Evolutionary conservation across 2,888 invertebrate genomes (phyloP).

Genomic region (Falcaria lacertinaria): DNA sequence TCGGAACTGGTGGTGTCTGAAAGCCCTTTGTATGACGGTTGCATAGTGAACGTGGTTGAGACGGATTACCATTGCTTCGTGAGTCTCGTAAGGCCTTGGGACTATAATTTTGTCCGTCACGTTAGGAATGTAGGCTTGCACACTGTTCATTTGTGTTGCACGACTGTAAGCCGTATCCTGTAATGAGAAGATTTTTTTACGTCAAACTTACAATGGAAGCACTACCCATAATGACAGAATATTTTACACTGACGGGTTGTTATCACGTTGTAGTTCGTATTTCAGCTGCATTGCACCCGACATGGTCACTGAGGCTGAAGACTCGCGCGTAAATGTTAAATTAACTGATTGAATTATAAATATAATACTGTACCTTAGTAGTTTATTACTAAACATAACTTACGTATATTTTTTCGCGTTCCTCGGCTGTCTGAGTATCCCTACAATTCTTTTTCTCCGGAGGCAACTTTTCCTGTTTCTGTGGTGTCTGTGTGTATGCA

Average conservation of each 20-base stretch:
- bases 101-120: constrained; percentile 81
- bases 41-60: constrained; percentile 79
- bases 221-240: no score
- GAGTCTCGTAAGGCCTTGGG: constrained; percentile 82
- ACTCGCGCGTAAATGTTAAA: no score
- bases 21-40: constrained; percentile 83
- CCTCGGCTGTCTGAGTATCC: constrained; percentile 83
- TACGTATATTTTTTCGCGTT: constrained; percentile 71
- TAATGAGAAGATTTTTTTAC: no score
- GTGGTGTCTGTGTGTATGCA: constrained; percentile 90
- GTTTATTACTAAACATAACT: no score
- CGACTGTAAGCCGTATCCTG: constrained; percentile 77
- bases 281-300: no score
- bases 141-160: constrained; percentile 81
- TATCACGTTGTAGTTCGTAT: no score
- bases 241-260: no score
- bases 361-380: background rate
- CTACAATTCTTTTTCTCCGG: constrained; percentile 76
- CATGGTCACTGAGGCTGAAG: no score
- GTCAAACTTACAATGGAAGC: no score
- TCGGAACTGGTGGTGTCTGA: constrained; percentile 77
- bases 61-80: constrained; percentile 79
- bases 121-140: constrained; percentile 80
- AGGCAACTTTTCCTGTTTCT: constrained; percentile 73
- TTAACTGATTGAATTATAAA: no score